Percentiles rank a stretch among this genome's conserved stretches.
Conservation (phyloP, 2,113 vertebrate genomes). For the Spea multiplicata region DNA sequence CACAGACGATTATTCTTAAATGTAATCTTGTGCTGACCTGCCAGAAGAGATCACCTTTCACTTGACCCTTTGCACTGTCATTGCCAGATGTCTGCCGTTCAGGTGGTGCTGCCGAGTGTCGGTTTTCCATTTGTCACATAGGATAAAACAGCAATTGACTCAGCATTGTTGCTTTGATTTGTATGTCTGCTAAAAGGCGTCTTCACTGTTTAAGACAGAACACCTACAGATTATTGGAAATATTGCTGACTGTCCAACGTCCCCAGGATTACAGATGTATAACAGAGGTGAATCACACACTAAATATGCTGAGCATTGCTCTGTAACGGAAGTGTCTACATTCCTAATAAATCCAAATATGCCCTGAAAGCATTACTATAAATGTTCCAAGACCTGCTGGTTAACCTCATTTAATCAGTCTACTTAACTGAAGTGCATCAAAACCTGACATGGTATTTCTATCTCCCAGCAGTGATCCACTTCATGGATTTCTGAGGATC, state of each 20-base stretch:
- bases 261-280: neutral
- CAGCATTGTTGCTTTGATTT: conserved; percentile 20
- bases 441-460: too few relatives aligned
- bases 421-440: too few relatives aligned
- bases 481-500: too few relatives aligned
- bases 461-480: too few relatives aligned
- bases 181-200: conserved; percentile 11
- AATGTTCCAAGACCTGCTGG: too few relatives aligned
- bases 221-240: neutral
- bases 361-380: too few relatives aligned
- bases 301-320: neutral
- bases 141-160: conserved; percentile 24
- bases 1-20: conserved; percentile 14
- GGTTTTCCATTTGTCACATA: conserved; percentile 12
- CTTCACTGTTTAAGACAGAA: neutral
- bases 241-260: conserved; percentile 10
- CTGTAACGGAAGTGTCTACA: neutral
- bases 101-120: neutral
- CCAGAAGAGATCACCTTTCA: conserved; percentile 22
- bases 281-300: conserved; percentile 12
- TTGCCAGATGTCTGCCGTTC: conserved; percentile 10
- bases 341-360: neutral
- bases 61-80: conserved; percentile 22
- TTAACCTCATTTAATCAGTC: too few relatives aligned
- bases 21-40: conserved; percentile 33